Evolutionary conservation across 2,797 vertebrate genomes (phyloP).

Genomic region (Spinus pinus): DNA sequence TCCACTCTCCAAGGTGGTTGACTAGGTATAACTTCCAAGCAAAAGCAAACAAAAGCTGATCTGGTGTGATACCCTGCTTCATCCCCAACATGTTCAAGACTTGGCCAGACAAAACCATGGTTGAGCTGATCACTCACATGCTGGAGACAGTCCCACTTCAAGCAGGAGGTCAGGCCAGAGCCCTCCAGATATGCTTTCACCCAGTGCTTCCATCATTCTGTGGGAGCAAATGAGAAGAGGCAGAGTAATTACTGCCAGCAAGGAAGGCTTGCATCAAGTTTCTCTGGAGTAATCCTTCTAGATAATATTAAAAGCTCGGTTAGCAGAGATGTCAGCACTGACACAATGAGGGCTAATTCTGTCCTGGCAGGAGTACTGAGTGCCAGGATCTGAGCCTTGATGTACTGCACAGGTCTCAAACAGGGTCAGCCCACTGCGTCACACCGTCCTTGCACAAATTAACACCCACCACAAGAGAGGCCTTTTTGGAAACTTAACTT

Average conservation of each 20-base stretch:
- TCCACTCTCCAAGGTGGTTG: neutral
- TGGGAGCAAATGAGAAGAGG: neutral
- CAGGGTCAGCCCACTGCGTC: neutral
- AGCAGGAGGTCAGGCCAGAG: neutral
- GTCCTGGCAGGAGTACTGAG: neutral
- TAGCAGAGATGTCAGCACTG: neutral
- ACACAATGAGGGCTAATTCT: neutral
- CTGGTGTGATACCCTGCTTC: neutral
- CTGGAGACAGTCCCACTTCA: neutral
- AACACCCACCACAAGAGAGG: neutral
- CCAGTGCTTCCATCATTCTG: neutral
- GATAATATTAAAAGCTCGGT: neutral
- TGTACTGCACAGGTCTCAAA: neutral
- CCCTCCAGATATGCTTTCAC: neutral
- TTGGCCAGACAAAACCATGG: neutral
- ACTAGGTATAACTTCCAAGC: neutral
- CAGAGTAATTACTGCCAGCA: neutral
- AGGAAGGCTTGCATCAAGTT: neutral
- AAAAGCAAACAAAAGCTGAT: constrained; percentile 29
- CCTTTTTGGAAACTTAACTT: neutral
- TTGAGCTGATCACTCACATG: neutral
- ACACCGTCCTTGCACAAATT: neutral
- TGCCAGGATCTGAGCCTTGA: neutral
- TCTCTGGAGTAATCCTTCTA: neutral
- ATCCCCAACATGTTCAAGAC: neutral